These are phyloP conservation scores for Mythimna pallens DNA, from an alignment of 2,888 invertebrate genomes.

Conservation along the genomic window DNA sequence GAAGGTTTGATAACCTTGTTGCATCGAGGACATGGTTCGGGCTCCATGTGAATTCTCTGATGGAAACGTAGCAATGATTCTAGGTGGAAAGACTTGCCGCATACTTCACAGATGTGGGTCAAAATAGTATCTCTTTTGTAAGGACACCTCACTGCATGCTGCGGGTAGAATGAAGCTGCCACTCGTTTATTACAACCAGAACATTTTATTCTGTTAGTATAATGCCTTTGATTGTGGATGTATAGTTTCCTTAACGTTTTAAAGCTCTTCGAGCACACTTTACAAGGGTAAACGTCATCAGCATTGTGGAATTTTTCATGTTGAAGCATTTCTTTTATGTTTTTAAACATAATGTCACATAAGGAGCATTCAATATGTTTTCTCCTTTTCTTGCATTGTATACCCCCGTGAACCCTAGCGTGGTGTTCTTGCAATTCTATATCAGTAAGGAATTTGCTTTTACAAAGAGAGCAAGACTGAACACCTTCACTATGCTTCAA, in stretches of 20 bases:
- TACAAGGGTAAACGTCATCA: slow-evolving; percentile 71
- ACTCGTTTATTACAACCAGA: slow-evolving; percentile 70
- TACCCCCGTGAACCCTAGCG: slow-evolving; percentile 72
- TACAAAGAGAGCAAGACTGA: slow-evolving; percentile 73
- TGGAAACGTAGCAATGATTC: slow-evolving; percentile 68
- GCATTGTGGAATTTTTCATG: slow-evolving; percentile 71
- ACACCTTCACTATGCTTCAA: slow-evolving; percentile 70
- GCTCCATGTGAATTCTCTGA: slow-evolving; percentile 64
- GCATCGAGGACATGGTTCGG: slow-evolving; percentile 67
- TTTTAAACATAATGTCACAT: slow-evolving; percentile 73
- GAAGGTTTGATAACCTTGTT: slow-evolving; percentile 63
- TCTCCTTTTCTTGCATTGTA: slow-evolving; percentile 74
- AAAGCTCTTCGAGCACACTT: slow-evolving; percentile 71
- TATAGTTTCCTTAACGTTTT: slow-evolving; percentile 71
- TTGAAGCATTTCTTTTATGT: slow-evolving; percentile 69
- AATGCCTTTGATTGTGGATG: slow-evolving; percentile 74
- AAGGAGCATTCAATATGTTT: slow-evolving; percentile 76
- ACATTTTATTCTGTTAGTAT: slow-evolving; percentile 72
- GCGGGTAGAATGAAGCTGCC: slow-evolving; percentile 68
- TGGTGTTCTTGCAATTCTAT: slow-evolving; percentile 72
- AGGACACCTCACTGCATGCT: slow-evolving; percentile 70
- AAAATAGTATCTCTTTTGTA: slow-evolving; percentile 56
- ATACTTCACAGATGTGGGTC: slow-evolving; percentile 70
- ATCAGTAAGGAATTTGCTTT: slow-evolving; percentile 70
- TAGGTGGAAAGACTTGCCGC: slow-evolving; percentile 68